Evolutionary conservation across 1,140 invertebrate genomes (phyloP), one percentile per base, ranked within the genome.

Genomic region (Danaus plexippus): DNA sequence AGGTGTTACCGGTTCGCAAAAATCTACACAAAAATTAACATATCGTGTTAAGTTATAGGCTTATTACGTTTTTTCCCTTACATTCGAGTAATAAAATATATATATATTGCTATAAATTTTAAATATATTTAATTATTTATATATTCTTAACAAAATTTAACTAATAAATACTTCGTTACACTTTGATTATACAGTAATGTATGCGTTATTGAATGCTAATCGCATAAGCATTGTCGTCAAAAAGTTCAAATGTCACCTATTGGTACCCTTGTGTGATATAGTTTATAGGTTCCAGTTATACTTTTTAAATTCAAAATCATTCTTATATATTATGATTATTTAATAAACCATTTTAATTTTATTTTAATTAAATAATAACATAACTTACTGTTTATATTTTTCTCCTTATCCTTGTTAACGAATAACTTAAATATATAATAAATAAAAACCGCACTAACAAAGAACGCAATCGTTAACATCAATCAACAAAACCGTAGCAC

Each of bases 401-500:
- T 47, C 43, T 54, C 32, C 5, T 55, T 52, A 49, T 57, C 44
- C 52, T 57, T 48, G 55, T 45, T 51, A 47, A 63, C 59, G 43
- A 63, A 57, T 42, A 52, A 65, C 49, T 69, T 73, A 48, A 69
- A 63, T 53, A 69, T 52, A 60, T 69, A 75, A 63, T 52, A 62
- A 40, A 74, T 61, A 52, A 75, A 60, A 54, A 67, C 47, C 57
- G 67, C 49, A 59, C 67, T 69, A 54, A 71, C 52, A 56, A 73
- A 64, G 63, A 73, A 66, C 43, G 62, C 63, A 65, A 76, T 69
- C 49, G 57, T 75, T 66, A 78, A 66, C 73, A 79, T 77, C 46
- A 68, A 73, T 57, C 59, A 69, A 55, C 43, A 55, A 69, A 69
- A 64, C 13, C 42, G 43, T 12, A 61, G 59, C 76, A 77, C 74